phyloP scores from a whole-genome alignment of 1,140 invertebrate species.

The Diplogasteroides magnus region DNA sequence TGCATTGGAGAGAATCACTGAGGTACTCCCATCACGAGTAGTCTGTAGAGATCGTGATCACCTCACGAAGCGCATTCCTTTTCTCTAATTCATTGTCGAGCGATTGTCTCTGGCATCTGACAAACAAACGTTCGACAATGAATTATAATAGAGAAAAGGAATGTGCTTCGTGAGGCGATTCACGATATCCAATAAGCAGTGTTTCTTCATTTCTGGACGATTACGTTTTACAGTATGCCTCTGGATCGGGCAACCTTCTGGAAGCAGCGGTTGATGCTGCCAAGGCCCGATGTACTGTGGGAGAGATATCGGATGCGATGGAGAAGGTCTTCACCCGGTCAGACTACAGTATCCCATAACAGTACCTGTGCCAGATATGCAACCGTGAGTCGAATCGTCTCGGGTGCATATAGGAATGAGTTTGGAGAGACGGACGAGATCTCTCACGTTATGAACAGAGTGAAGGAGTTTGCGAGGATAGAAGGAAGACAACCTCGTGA shows the following conservation, averaged over 20 bases:
- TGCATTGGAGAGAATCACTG: conserved; percentile 58
- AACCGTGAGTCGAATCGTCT: conserved; percentile 61
- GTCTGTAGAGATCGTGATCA: no score
- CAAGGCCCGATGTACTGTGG: conserved; percentile 62
- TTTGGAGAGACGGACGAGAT: conserved; percentile 62
- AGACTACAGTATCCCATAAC: no score
- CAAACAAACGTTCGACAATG: no score
- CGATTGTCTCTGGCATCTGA: no score
- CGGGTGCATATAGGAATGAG: conserved; percentile 65
- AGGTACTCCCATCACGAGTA: no score
- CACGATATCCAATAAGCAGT: no score
- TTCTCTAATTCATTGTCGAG: no score
- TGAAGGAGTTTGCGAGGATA: conserved; percentile 59
- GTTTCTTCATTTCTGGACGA: no score
- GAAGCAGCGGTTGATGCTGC: conserved; percentile 61
- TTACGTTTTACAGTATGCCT: no score
- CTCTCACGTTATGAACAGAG: conserved; percentile 54
- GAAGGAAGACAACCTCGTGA: conserved; percentile 65
- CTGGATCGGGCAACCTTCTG: conserved; percentile 62
- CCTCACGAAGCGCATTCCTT: no score
- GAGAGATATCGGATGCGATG: conserved; percentile 67
- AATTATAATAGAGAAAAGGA: no score
- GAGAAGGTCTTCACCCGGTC: conserved; percentile 58
- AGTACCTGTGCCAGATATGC: conserved; percentile 35
- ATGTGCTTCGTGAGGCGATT: no score